Evolutionary conservation across 2,888 invertebrate genomes (phyloP).

Genomic region (Acleris literana): DNA sequence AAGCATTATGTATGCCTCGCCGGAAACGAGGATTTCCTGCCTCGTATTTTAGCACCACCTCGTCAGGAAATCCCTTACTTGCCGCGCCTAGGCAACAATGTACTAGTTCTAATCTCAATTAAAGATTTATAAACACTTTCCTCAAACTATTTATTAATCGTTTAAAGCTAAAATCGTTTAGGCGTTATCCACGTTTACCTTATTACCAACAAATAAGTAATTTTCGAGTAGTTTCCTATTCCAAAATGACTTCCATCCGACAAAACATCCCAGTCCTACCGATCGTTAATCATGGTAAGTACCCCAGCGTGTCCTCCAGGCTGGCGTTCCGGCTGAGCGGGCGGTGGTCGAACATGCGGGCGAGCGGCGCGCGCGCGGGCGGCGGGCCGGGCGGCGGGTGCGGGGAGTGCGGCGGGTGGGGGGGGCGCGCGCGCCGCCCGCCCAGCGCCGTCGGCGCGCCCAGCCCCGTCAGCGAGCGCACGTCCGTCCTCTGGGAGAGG

Average conservation of each 20-base stretch:
- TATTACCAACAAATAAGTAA: too few species aligned
- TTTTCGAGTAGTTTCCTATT: background rate
- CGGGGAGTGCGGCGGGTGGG: slow-evolving; percentile 47
- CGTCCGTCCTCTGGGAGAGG: slow-evolving; percentile 88
- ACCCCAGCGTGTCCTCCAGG: slow-evolving; percentile 86
- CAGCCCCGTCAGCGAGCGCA: slow-evolving; percentile 64
- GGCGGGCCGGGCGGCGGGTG: slow-evolving; percentile 47
- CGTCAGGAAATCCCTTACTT: too few species aligned
- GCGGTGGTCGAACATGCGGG: slow-evolving; percentile 67
- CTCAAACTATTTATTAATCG: too few species aligned
- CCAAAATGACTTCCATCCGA: slow-evolving; percentile 29
- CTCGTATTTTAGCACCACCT: too few species aligned
- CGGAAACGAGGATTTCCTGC: too few species aligned
- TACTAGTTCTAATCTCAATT: too few species aligned
- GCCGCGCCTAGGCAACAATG: too few species aligned
- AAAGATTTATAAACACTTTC: too few species aligned
- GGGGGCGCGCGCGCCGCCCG: slow-evolving; percentile 53
- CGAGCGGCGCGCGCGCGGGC: slow-evolving; percentile 43
- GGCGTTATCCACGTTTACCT: too few species aligned
- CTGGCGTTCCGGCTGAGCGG: slow-evolving; percentile 77
- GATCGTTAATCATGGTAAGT: slow-evolving; percentile 76
- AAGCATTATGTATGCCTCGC: too few species aligned
- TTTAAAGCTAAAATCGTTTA: too few species aligned
- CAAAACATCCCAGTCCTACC: slow-evolving; percentile 16
- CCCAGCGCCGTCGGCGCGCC: too few species aligned